These are phyloP conservation scores for Synaphobranchus kaupii DNA, from an alignment of 2,797 vertebrate species.

Conservation along the genomic window DNA sequence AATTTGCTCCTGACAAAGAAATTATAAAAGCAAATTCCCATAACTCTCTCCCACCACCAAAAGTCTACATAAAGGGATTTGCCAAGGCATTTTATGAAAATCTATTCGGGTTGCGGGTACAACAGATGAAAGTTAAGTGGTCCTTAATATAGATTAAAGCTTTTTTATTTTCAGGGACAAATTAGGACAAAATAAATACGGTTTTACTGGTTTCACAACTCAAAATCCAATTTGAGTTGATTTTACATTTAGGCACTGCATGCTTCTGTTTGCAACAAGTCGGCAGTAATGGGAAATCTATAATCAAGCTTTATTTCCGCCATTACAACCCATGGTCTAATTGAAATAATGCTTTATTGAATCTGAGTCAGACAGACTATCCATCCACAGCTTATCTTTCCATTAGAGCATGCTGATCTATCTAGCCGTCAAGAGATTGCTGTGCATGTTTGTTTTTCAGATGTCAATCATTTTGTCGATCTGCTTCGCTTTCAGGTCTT, in stretches of 20 bases:
- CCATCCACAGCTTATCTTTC: constrained; percentile 12
- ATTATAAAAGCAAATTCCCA: neutral
- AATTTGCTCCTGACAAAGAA: neutral
- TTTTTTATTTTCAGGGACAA: neutral
- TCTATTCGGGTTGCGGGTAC: neutral
- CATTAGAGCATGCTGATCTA: neutral
- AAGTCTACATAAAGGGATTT: neutral
- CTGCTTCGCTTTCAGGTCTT: neutral
- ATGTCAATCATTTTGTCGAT: neutral
- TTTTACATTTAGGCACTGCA: neutral
- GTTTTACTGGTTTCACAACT: neutral
- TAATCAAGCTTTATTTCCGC: constrained; percentile 16
- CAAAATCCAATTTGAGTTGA: constrained; percentile 4
- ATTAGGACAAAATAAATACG: constrained; percentile 13
- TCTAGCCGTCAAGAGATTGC: constrained; percentile 4
- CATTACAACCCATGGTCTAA: neutral
- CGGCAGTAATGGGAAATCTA: constrained; percentile 16
- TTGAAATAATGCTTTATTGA: neutral
- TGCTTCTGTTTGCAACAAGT: constrained; percentile 11
- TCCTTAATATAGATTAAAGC: constrained; percentile 11
- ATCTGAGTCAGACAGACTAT: neutral
- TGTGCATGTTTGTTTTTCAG: neutral
- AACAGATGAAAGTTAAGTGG: constrained; percentile 1
- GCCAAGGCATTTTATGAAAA: neutral
- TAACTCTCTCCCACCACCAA: neutral